phyloP scores from a whole-genome alignment of 1,140 invertebrate species.

The Diuraphis noxia region DNA sequence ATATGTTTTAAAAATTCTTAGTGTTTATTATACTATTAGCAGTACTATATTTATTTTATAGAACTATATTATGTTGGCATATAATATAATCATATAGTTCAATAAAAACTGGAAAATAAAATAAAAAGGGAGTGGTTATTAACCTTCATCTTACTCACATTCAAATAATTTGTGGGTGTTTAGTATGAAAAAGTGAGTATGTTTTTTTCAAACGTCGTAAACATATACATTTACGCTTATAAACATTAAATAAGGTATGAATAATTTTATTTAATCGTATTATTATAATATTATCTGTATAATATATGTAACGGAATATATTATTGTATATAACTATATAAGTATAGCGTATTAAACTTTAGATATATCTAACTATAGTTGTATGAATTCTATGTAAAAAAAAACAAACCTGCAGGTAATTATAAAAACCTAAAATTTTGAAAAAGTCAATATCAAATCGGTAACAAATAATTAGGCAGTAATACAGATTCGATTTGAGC shows the following conservation, averaged over 20 bases:
- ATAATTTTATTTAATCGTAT: neutral
- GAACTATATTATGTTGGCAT: neutral
- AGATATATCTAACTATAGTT: neutral
- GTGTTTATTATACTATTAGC: neutral
- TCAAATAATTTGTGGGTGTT: neutral
- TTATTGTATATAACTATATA: too few species aligned
- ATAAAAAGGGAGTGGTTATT: slow-evolving; percentile 20
- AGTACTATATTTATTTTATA: neutral
- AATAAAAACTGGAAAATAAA: neutral
- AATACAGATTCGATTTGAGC: neutral
- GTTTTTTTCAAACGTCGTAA: neutral
- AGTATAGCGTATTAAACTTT: neutral
- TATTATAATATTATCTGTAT: too few species aligned
- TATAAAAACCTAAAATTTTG: neutral
- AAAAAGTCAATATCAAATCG: neutral
- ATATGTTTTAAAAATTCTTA: neutral
- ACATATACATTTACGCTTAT: neutral
- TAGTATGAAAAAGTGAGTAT: neutral
- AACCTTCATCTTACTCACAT: neutral
- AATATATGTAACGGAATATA: neutral
- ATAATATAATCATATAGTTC: neutral
- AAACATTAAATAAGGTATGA: neutral
- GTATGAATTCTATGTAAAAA: too few species aligned
- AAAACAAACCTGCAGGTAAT: neutral
- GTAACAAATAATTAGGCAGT: neutral